Percentiles rank a stretch among this genome's conserved stretches.
Conservation (phyloP, 1,140 invertebrate species). For the Drosophila albomicans region DNA sequence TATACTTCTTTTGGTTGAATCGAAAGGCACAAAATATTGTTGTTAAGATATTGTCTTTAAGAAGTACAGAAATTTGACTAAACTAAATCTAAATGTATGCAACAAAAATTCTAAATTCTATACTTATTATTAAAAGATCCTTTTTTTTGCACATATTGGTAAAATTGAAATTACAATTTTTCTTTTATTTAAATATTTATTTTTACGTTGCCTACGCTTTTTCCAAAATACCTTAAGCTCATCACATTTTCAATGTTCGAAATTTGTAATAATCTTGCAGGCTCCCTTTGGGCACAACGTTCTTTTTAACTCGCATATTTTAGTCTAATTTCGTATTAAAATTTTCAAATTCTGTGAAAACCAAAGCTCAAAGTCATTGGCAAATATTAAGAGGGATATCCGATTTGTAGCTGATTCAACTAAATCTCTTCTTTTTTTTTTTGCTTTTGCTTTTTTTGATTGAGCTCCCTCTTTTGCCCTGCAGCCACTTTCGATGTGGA, state of each 20-base stretch:
- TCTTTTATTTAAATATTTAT: background rate
- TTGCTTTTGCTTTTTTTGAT: background rate
- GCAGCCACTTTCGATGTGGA: background rate
- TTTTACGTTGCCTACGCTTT: background rate
- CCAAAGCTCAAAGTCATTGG: background rate
- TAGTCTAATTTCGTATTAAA: slow-evolving; percentile 2
- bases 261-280: background rate
- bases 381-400: slow-evolving; percentile 1
- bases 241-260: background rate
- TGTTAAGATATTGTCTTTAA: no score
- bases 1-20: no score
- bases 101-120: background rate
- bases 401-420: background rate
- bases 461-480: background rate
- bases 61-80: no score
- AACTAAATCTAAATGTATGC: background rate
- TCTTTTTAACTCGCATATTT: background rate
- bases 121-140: no score
- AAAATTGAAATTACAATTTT: no score
- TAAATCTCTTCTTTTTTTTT: background rate
- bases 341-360: background rate
- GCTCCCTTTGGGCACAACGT: background rate
- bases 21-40: no score
- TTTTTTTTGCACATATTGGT: no score
- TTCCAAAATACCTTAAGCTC: background rate